These are phyloP conservation scores for Pseudorasbora parva DNA, from an alignment of 2,113 vertebrate species.

Conservation along the genomic window DNA sequence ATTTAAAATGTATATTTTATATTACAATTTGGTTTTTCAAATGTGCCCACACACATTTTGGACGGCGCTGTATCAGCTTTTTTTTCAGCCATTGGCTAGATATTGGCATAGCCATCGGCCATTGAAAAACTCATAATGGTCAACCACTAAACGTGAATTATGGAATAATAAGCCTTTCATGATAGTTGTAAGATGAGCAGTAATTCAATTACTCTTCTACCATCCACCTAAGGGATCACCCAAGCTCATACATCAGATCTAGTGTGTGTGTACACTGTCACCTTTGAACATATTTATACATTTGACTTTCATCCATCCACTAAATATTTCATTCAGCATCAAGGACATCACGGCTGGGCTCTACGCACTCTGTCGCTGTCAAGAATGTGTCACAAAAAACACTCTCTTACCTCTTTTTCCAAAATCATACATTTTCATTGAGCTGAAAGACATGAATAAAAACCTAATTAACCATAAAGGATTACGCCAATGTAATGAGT, in stretches of 20 bases:
- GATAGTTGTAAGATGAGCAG: not conserved
- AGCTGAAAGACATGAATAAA: constrained; percentile 55
- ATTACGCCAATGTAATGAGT: constrained; percentile 66
- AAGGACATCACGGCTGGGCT: not conserved
- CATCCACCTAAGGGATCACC: constrained; percentile 18
- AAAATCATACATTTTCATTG: constrained; percentile 59
- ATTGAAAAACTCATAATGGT: not conserved
- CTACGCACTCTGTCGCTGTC: constrained; percentile 13
- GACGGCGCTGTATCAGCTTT: not conserved
- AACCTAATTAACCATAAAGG: constrained; percentile 68
- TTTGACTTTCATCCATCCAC: constrained; percentile 46
- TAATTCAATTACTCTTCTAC: not conserved
- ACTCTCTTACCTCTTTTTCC: constrained; percentile 41
- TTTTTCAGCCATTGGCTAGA: not conserved
- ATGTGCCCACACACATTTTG: not conserved
- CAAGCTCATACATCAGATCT: constrained; percentile 1
- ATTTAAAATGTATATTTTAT: not conserved
- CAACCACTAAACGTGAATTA: not conserved
- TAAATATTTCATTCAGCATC: constrained; percentile 56
- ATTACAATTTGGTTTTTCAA: not conserved
- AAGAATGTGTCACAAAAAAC: constrained; percentile 42
- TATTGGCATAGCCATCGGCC: not conserved
- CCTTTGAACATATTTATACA: constrained; percentile 57
- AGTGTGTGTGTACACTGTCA: constrained; percentile 45
- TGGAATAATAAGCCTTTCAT: constrained; percentile 13